Conservation (phyloP, 1,140 invertebrate genomes). For the Brachionus calyciflorus region DNA sequence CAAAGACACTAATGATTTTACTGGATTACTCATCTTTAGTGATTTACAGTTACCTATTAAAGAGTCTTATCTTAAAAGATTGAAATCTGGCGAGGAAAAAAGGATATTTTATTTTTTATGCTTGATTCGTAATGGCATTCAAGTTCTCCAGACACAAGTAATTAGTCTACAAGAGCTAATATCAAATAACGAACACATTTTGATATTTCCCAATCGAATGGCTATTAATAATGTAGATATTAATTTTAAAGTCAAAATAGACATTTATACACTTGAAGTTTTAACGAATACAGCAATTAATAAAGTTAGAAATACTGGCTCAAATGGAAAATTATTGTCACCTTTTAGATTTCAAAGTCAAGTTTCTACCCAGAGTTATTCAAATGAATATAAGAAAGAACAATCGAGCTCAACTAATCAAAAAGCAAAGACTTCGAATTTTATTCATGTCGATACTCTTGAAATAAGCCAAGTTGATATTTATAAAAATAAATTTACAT, state of each 20-base stretch:
- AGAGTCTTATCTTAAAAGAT: slow-evolving; percentile 65
- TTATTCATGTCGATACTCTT: slow-evolving; percentile 38
- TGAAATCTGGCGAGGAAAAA: slow-evolving; percentile 50
- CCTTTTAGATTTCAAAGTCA: slow-evolving; percentile 25
- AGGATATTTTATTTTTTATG: slow-evolving; percentile 67
- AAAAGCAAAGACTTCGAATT: slow-evolving; percentile 25
- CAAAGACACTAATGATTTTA: slow-evolving; percentile 50
- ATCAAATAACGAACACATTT: slow-evolving; percentile 59
- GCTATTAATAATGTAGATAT: slow-evolving; percentile 47
- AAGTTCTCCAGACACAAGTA: slow-evolving; percentile 74
- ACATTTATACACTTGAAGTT: slow-evolving; percentile 31
- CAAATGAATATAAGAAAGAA: neutral
- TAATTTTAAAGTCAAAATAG: slow-evolving; percentile 42
- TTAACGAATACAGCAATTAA: neutral
- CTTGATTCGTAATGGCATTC: slow-evolving; percentile 75
- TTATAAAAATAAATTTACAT: neutral
- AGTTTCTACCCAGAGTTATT: neutral
- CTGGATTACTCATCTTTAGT: slow-evolving; percentile 74
- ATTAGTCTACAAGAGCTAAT: slow-evolving; percentile 51
- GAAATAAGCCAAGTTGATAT: slow-evolving; percentile 34
- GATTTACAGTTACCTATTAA: slow-evolving; percentile 77
- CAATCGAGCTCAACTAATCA: neutral
- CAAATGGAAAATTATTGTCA: slow-evolving; percentile 40
- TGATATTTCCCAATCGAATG: slow-evolving; percentile 61
- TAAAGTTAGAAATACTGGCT: neutral